Conservation (phyloP, 2,888 invertebrate genomes). For the Trissoscelio sp. region DNA sequence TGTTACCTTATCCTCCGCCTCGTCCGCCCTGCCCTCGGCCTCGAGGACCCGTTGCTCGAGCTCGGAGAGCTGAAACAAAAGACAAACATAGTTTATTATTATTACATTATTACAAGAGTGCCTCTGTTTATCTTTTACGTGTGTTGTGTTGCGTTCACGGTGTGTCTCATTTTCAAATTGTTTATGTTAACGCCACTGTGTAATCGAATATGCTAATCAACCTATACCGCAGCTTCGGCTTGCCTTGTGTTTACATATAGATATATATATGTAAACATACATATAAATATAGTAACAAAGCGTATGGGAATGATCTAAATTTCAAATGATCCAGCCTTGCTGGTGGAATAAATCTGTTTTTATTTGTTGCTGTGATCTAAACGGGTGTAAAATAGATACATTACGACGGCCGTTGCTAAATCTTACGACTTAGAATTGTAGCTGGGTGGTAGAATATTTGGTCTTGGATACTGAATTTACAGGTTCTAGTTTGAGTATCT, state of each 20-base stretch:
- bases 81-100: slow-evolving; percentile 71
- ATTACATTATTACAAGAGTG: slow-evolving; percentile 62
- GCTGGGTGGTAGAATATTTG: not conserved
- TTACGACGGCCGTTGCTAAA: slow-evolving; percentile 8
- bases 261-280: slow-evolving; percentile 10
- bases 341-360: slow-evolving; percentile 42
- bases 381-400: slow-evolving; percentile 50
- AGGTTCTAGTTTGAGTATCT: no score
- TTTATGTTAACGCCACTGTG: slow-evolving; percentile 65
- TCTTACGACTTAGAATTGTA: slow-evolving; percentile 6
- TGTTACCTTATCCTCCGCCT: slow-evolving; percentile 97
- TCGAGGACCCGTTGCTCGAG: slow-evolving; percentile 96
- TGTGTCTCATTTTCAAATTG: slow-evolving; percentile 61
- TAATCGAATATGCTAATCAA: slow-evolving; percentile 65
- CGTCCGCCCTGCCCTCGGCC: slow-evolving; percentile 96
- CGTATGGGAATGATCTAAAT: slow-evolving; percentile 45
- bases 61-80: slow-evolving; percentile 93
- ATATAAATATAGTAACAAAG: slow-evolving; percentile 34
- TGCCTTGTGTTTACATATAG: no score
- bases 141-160: slow-evolving; percentile 14
- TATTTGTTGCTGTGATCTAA: slow-evolving; percentile 25
- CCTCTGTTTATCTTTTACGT: slow-evolving; percentile 63
- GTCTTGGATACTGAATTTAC: not conserved
- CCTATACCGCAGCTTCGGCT: slow-evolving; percentile 28
- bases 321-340: slow-evolving; percentile 40